Evolutionary conservation across 2,888 invertebrate species (phyloP), one percentile per base, ranked within the genome.

Genomic region (Orthosia gracilis): DNA sequence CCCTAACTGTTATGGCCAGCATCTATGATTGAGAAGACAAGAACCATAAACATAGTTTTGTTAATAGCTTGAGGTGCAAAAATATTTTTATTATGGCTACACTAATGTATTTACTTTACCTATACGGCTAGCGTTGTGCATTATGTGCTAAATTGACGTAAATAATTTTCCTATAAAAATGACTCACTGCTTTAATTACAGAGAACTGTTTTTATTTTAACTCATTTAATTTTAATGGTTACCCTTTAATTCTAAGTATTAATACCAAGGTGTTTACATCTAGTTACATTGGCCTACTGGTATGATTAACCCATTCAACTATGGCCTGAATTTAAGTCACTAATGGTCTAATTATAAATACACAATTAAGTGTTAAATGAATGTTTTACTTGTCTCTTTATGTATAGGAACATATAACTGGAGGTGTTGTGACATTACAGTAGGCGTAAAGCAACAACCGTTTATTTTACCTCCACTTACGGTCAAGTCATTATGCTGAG

Each of bases 101-200:
- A 82, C 26, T 78, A 68, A 59, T 40, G 64, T 78, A 68, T 67
- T 82, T 49, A 69, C 61, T 45, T 69, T 63, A 74, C 75, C 59
- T 71, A 73, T 67, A 82, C 62, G 82, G 84, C n/a, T 57, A 69
- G 63, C 23, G 57, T 70, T 70, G 75, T 73, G 66, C 49, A 75
- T 78, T 74, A 77, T 65, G 80, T 71, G 74, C 59, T 73, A 52
- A 78, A 73, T 62, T 21, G 40, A 62, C 55, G 26, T 80, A 78
- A 66, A 86, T 80, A 81, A 69, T 85, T 87, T 86, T 84, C 85
- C 84, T 84, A 68, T 73, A 75, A 52, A 78, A 52, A 66, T 83
- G 84, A 87, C 58, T 84, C 84, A 84, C 61, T n/a, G 55, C 57
- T 73, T 82, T 82, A 86, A 79, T 85, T 85, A 85, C 85, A 45